Evolutionary conservation across 2,113 vertebrate genomes (phyloP), one percentile per base, ranked within the genome.

Genomic region (Epinephelus fuscoguttatus): DNA sequence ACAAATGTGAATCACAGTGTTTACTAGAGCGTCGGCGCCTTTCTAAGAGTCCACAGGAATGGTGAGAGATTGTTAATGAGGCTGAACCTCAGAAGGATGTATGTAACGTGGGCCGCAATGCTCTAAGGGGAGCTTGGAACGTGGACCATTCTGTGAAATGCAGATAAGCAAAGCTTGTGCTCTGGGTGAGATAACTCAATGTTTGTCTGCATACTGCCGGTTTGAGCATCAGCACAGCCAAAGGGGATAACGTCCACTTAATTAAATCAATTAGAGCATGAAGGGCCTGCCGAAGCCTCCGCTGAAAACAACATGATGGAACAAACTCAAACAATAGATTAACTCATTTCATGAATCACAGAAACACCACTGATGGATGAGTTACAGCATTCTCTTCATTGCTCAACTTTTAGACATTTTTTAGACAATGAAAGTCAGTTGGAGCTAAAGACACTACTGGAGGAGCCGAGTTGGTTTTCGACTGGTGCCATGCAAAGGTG

Each of bases 251-350:
- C 17, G 40, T 90, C 86, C 77, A 92, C 76, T 88, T 93, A 85
- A 93, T 93, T 87, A 89, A 93, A 92, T 91, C 90, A 92, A 92
- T 93, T 91, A 91, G 85, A 92, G 89, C 91, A 90, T 93, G 91
- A 93, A 91, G 89, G 87, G 75, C 79, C 82, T 57, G 63, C 70
- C 19, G 30, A 86, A 80, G 78, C 84, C 62, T 64, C 30, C 0
- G n/a, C 72, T 72, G 59, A 84, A 84, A 88, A 82, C 71, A 84
- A 77, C 66, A 62, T 3, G 21, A 84, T 66, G 23, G 64, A 84
- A 83, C 75, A 74, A 88, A 89, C 70, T 72, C 49, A 69, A 75
- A 86, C 56, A 85, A 88, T 21, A 80, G 66, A 61, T 75, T 2
- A 47, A 81, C 55, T 86, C 61, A 72, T 52, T 78, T 61, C 57